These are phyloP conservation scores for Volucella zonaria DNA, from an alignment of 2,888 invertebrate species.

Conservation along the genomic window DNA sequence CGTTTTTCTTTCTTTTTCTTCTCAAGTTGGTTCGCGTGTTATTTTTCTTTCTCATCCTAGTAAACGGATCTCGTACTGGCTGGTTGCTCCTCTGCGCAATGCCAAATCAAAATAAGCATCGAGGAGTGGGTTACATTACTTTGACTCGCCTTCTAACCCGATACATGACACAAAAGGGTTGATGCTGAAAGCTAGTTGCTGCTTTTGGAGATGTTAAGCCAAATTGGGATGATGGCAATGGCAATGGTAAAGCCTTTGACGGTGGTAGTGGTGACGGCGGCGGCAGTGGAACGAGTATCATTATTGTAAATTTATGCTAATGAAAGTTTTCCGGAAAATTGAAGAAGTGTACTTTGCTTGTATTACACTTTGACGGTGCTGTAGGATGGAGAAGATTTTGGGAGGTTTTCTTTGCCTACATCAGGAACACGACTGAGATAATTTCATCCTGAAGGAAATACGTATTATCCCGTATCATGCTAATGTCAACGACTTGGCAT, in stretches of 20 bases:
- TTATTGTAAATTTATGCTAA: constrained; percentile 73
- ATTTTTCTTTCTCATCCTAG: constrained; percentile 36
- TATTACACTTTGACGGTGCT: constrained; percentile 28
- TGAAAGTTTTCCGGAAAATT: constrained; percentile 72
- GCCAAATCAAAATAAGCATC: constrained; percentile 38
- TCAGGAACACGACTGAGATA: constrained; percentile 54
- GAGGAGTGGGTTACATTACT: constrained; percentile 40
- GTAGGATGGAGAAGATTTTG: background rate
- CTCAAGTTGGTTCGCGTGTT: background rate
- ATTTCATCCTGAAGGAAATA: constrained; percentile 56
- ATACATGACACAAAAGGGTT: constrained; percentile 55
- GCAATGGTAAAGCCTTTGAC: background rate
- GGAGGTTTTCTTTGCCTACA: background rate
- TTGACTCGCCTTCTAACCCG: constrained; percentile 44
- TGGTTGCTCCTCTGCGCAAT: background rate
- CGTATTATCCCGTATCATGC: constrained; percentile 63
- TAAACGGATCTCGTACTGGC: constrained; percentile 3
- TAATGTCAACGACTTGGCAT: constrained; percentile 62
- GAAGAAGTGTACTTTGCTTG: constrained; percentile 64
- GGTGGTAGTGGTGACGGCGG: constrained; percentile 16
- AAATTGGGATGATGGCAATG: constrained; percentile 52
- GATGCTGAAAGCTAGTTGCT: constrained; percentile 40
- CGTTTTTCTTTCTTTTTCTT: constrained; percentile 23
- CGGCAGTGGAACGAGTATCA: constrained; percentile 59
- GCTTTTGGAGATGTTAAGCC: background rate